Conservation (phyloP, 35 echinoderm and acorn worm species). For the Nesometra sesokonis region DNA sequence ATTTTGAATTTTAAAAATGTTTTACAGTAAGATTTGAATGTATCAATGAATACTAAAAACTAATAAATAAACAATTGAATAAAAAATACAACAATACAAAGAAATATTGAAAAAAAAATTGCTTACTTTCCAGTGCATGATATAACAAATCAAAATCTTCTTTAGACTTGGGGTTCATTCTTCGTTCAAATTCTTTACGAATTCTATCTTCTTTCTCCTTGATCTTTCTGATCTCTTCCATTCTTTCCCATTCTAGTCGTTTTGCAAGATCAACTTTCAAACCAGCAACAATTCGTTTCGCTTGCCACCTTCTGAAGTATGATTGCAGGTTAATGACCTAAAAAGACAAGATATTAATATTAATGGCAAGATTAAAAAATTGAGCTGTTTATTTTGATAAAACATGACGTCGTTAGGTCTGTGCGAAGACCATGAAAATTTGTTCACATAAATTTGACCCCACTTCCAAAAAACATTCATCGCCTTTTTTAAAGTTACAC, state of each 20-base stretch:
- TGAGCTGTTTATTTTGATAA: no score
- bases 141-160: conserved; percentile 97
- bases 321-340: conserved; percentile 96
- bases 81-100: background rate
- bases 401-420: no score
- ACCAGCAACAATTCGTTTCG: conserved; percentile 46
- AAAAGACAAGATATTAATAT: background rate
- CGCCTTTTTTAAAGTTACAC: no score
- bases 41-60: no score
- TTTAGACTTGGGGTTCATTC: conserved; percentile 93
- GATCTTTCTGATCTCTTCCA: conserved; percentile 93
- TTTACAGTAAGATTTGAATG: no score
- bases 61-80: no score
- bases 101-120: background rate
- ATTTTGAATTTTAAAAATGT: no score
- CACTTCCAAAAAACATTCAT: no score
- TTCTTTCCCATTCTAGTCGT: conserved; percentile 75
- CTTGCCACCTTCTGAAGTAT: conserved; percentile 88
- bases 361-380: no score
- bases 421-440: no score
- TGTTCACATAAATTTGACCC: no score
- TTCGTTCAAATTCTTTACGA: conserved; percentile 74
- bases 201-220: conserved; percentile 96
- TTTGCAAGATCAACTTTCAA: conserved; percentile 66
- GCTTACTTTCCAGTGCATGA: conserved; percentile 98